Evolutionary conservation across 2,888 invertebrate species (phyloP).

Genomic region (Archips xylosteana): DNA sequence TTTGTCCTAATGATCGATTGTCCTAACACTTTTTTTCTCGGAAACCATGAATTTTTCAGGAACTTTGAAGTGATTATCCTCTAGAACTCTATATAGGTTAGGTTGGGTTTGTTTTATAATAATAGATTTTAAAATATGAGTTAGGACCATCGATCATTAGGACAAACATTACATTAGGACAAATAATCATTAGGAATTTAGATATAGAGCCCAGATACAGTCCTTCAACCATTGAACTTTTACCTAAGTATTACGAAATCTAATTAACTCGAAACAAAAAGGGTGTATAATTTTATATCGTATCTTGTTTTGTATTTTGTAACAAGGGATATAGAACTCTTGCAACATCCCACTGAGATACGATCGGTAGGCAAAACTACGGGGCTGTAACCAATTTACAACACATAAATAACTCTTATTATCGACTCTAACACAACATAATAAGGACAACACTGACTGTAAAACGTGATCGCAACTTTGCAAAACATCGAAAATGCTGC

Average conservation of each 20-base stretch:
- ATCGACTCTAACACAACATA: neutral
- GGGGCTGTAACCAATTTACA: slow-evolving; percentile 4
- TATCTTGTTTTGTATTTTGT: slow-evolving; percentile 4
- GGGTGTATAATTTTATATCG: neutral
- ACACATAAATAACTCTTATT: neutral
- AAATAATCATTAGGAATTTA: no score
- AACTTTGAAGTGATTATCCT: no score
- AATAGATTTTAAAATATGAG: no score
- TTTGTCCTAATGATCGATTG: no score
- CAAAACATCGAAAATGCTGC: neutral
- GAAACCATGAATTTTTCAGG: no score
- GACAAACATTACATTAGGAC: no score
- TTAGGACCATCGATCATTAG: no score
- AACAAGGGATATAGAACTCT: neutral
- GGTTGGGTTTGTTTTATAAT: no score
- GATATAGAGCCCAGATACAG: no score
- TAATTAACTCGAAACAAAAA: slow-evolving; percentile 18
- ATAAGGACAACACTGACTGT: neutral
- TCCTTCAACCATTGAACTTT: neutral
- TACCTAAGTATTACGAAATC: neutral
- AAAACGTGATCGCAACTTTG: neutral
- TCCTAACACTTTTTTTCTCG: no score
- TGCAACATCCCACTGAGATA: slow-evolving; percentile 2
- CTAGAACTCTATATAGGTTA: no score
- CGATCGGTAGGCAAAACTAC: slow-evolving; percentile 1